These are phyloP conservation scores for Neosilurus hyrtlii DNA, from an alignment of 2,797 vertebrate species.

Conservation along the genomic window DNA sequence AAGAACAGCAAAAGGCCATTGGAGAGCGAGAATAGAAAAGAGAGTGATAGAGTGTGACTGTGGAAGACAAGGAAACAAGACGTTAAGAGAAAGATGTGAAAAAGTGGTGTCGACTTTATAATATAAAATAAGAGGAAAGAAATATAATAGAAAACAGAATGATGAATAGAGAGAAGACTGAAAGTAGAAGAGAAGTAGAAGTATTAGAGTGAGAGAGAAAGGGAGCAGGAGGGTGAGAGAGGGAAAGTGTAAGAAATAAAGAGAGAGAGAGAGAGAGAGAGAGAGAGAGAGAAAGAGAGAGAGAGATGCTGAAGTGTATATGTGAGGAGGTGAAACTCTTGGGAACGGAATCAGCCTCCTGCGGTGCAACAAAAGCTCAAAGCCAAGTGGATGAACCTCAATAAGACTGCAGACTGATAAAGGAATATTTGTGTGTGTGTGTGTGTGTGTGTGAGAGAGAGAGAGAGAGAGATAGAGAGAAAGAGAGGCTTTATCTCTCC, in stretches of 20 bases:
- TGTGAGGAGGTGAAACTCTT: not conserved
- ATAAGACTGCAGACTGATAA: not conserved
- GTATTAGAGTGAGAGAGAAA: too few relatives aligned
- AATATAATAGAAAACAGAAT: not conserved
- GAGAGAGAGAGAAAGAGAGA: not conserved
- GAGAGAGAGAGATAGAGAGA: not conserved
- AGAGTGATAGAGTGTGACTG: not conserved
- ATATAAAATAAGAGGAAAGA: not conserved
- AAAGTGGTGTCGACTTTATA: too few relatives aligned
- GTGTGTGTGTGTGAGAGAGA: not conserved
- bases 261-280: not conserved
- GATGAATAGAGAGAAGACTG: not conserved
- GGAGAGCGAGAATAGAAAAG: not conserved
- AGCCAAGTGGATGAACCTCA: not conserved
- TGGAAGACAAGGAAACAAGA: not conserved
- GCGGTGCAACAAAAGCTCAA: not conserved
- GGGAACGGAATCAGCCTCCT: not conserved
- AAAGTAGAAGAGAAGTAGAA: not conserved
- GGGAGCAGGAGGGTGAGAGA: not conserved
- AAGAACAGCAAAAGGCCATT: not conserved
- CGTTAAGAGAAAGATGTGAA: not conserved
- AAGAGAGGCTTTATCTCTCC: not conserved
- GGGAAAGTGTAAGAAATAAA: too few relatives aligned
- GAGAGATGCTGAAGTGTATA: not conserved
- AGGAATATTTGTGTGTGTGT: not conserved